Base-by-base conservation (phyloP, 2,888 invertebrate genomes). In the Mimachlamys varia region DNA sequence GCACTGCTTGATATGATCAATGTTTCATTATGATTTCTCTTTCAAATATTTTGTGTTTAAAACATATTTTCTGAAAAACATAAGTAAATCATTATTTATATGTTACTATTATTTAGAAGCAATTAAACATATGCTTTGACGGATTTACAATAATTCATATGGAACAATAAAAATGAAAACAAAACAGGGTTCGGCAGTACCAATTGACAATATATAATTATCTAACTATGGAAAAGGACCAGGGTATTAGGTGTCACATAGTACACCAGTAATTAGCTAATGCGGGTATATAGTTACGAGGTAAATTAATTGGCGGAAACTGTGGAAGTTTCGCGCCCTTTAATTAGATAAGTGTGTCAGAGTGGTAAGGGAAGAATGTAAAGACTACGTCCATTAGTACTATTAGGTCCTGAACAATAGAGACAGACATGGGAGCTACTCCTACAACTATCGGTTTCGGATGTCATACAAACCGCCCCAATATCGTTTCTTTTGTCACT, bases 261-360 rank as follows among this genome's bases (percentile, higher is more conserved):
- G 76, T 76, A 76, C 76, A 22, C 33, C 44, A 27, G 76, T 76
- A 76, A 76, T 76, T 76, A 76, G 76, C 76, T 76, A 76, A 76
- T 76, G 76, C 27, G 76, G 33, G 33, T 76, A 33, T 33, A 76
- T 76, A 76, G 12, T 76, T 76, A 76, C 76, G 33, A 4, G 76
- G 27, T 27, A 27, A 76, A 76, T 76, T 76, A 76, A 76, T 76
- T 76, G 76, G 76, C 76, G 33, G 27, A 22, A 33, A 76, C 76
- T 76, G 27, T 76, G 76, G 27, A 33, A 76, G 22, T 76, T 76
- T 33, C 27, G 76, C 12, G 33, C 27, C 33, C 76, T 76, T 27
- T 76, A 76, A 76, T 76, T 76, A 76, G 17, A 76, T 76, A 33
- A 33, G 22, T 76, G 76, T 76, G 76, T 33, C 76, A 76, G 10